phyloP scores from a whole-genome alignment of 2,797 vertebrate genomes.

The Gadopsis marmoratus region DNA sequence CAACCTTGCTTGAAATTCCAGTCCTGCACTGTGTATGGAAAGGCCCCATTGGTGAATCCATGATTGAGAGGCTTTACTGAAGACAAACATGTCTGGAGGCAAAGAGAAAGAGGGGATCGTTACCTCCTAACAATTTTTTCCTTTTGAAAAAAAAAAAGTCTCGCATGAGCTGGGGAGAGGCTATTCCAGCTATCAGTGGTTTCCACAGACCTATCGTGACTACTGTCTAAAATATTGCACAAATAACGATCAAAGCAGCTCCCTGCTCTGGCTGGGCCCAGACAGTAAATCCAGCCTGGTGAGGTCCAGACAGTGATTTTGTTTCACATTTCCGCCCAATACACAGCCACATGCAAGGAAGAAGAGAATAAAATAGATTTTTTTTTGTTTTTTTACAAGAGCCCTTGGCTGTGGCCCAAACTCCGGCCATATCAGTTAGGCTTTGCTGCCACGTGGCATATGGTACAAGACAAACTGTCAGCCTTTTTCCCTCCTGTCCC shows the following conservation, averaged over 20 bases:
- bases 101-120: slow-evolving; percentile 34
- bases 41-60: slow-evolving; percentile 64
- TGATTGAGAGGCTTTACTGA: slow-evolving; percentile 64
- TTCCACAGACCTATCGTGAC: slow-evolving; percentile 53
- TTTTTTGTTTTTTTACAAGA: slow-evolving; percentile 46
- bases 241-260: slow-evolving; percentile 75
- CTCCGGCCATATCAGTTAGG: slow-evolving; percentile 83
- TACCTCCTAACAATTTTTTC: slow-evolving; percentile 28
- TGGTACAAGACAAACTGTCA: slow-evolving; percentile 89
- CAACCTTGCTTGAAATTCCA: slow-evolving; percentile 63
- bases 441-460: slow-evolving; percentile 88
- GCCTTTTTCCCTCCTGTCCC: slow-evolving; percentile 72
- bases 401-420: slow-evolving; percentile 81
- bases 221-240: slow-evolving; percentile 68
- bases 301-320: slow-evolving; percentile 72
- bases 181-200: slow-evolving; percentile 53
- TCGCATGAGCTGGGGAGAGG: slow-evolving; percentile 39
- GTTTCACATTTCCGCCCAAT: slow-evolving; percentile 80
- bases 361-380: slow-evolving; percentile 68
- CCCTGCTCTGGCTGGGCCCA: slow-evolving; percentile 44
- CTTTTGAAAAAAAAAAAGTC: slow-evolving; percentile 19
- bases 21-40: slow-evolving; percentile 29
- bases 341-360: slow-evolving; percentile 75
- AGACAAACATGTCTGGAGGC: slow-evolving; percentile 61
- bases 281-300: slow-evolving; percentile 70